Base-by-base conservation (phyloP, 2,113 vertebrate species). In the Otolemur garnettii region DNA sequence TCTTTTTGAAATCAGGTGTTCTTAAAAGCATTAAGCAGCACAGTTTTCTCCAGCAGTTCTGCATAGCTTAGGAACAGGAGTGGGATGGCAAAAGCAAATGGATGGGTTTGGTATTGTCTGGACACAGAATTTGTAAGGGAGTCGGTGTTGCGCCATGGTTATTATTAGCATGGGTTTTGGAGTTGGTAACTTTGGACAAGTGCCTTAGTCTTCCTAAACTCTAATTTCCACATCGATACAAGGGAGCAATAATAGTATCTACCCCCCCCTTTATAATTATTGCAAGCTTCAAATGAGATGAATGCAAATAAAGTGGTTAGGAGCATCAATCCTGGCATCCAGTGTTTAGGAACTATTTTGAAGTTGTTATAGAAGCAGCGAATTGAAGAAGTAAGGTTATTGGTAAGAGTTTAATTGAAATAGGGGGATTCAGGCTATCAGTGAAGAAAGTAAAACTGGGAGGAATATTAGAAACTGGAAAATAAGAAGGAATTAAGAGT, bases 401-500 rank as follows among this genome's bases (percentile, higher is more conserved):
- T 59, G 71, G 62, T 74, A 59, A 79, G 55, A 42, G 13, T 83
- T 19, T 33, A 55, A 55, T 12, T 68, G 75, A 80, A 90, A 45
- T 33, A 81, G 38, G 71, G 62, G 77, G n/a, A 9, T 55, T 93
- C 81, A 71, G 35, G 22, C 68, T 93, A 79, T 18, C 35, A 60
- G 71, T 55, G 71, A 82, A 89, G 74, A 75, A 88, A 75, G 45
- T 72, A 50, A 83, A 82, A 59, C 21, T 5, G 21, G 59, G 21
- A 92, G 42, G 45, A 84, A 22, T 85, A 55, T 87, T 79, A 86
- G 50, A 78, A 91, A 88, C 62, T 85, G 42, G 95, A 95, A 87
- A 59, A n/a, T 74, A 21, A 78, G 50, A 87, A 85, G 45, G 28
- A 82, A 80, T 24, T 42, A 83, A 59, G 21, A 24, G 22, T 26